Evolutionary conservation across 2,113 vertebrate species (phyloP), one percentile per base, ranked within the genome.

Genomic region (Opisthocomus hoazin): DNA sequence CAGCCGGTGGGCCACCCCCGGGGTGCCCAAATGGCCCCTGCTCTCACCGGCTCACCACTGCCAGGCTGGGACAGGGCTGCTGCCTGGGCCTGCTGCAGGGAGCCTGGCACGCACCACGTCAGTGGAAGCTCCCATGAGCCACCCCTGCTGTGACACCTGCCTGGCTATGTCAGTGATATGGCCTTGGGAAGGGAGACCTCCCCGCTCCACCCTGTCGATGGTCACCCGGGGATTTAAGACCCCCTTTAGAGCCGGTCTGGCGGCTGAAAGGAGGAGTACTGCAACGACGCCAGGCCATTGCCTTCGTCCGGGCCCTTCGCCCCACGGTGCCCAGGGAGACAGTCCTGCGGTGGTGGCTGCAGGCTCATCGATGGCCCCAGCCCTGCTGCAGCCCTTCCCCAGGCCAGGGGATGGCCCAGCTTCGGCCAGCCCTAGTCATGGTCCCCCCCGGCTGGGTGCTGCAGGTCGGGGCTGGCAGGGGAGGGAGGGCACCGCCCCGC

Each of bases 11-110:
- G 21, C 21, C n/a, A 16, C 12, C 11, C 14, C 16, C 0, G 0
- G 30, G 34, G 5, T 24, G 15, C 15, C 16, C 63, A 36, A 70
- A 41, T 7, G 1, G 0, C 8, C 17, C 9, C 32, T 0, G 1
- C 26, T 64, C 45, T 46, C 45, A 26, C 22, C 4, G 0, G 22
- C 26, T 64, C 1, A 1, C 63, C 23, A 61, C 68, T 69, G 24
- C 50, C 63, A 12, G 15, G 29, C 8, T 37, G 34, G 29, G 17
- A 24, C 30, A 29, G 81, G 56, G 37, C 56, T 57, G 11, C 43
- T 3, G 2, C 20, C 15, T 20, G 10, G 1, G 18, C 15, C 61
- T 50, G 64, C 63, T 58, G 7, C 29, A 9, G 54, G 24, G 32
- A 57, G 12, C 30, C 12, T 11, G 20, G 9, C 10, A 41, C 22